Evolutionary conservation across 2,797 vertebrate genomes (phyloP).

Genomic region (Bufotes viridis): DNA sequence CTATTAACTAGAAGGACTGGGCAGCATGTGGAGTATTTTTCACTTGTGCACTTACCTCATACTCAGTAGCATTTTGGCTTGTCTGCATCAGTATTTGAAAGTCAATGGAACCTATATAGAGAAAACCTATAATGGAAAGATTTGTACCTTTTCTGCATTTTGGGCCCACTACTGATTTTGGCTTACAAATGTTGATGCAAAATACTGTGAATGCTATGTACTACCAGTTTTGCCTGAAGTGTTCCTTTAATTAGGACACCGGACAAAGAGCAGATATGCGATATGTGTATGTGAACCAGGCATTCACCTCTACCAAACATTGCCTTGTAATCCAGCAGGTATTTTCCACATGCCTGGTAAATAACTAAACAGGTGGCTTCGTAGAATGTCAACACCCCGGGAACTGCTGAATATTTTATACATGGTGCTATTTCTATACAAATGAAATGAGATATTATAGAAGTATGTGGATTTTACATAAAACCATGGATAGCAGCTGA

Average conservation of each 20-base stretch:
- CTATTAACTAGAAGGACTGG: too few relatives aligned
- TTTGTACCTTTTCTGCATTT: neutral
- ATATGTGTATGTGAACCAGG: too few relatives aligned
- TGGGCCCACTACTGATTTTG: too few relatives aligned
- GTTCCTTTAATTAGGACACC: neutral
- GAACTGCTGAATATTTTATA: conserved; percentile 57
- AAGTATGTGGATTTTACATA: neutral
- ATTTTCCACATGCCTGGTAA: conserved; percentile 35
- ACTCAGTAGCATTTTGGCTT: too few relatives aligned
- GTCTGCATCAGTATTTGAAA: too few relatives aligned
- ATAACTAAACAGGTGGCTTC: conserved; percentile 41
- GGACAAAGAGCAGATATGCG: neutral
- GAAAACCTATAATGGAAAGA: neutral
- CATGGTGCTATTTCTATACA: conserved; percentile 21
- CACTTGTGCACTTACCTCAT: too few relatives aligned
- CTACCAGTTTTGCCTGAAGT: too few relatives aligned
- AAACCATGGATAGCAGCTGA: neutral
- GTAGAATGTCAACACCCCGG: conserved; percentile 40
- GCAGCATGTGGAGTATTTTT: too few relatives aligned
- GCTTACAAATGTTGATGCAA: neutral
- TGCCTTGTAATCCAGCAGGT: conserved; percentile 25
- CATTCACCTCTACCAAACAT: neutral
- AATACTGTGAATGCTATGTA: neutral
- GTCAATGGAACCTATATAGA: too few relatives aligned
- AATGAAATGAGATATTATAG: conserved; percentile 22